Base-by-base conservation (phyloP, 2,888 invertebrate genomes). In the Oscheius sp. region DNA sequence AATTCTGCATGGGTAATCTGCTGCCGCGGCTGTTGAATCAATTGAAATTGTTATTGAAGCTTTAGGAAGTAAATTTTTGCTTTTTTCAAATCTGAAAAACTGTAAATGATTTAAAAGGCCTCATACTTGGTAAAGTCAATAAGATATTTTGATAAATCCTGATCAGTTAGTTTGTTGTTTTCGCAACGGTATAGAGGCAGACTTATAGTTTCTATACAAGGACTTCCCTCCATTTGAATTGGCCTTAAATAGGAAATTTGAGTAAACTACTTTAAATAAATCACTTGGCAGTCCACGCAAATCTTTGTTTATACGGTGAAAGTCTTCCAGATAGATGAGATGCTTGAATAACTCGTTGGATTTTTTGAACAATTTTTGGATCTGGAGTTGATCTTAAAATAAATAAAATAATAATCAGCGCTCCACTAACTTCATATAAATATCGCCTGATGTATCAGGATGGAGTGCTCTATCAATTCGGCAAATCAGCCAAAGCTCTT, bases 1-100 rank as follows among this genome's bases (percentile, higher is more conserved):
- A 86, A 96, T 90, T 78, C 92, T 34, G 78, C 80, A 71, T 29
- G 75, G 65, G 63, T 71, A 73, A 25, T 78, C 75, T 12, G 65
- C 27, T 1, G 74, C 39, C 57, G 63, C 69, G 1, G 72, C 72
- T 4, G 65, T 61, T 0, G 70, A 64, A 27, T 77, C 77, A 37
- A 80, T 48, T 15, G 64, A 48, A 3, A 80, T 52, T n/a, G 64
- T 71, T 3, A 75, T 65, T 15, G 73, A 42, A 12, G 72, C 74
- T 31, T 73, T 77, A 10, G 80, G 80, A 37, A 80, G 74, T 0
- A 67, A 27, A 25, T 76, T 20, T 29, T 79, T 80, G 34, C 72
- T 65, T 27, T 73, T 75, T 57, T 80, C 80, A 20, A 79, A 46
- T 50, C 75, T 77, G 46, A 33, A 74, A 53, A 33, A n/a, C 27